Base-by-base conservation (phyloP, 2,888 invertebrate genomes). In the Oxystoma pomonae region DNA sequence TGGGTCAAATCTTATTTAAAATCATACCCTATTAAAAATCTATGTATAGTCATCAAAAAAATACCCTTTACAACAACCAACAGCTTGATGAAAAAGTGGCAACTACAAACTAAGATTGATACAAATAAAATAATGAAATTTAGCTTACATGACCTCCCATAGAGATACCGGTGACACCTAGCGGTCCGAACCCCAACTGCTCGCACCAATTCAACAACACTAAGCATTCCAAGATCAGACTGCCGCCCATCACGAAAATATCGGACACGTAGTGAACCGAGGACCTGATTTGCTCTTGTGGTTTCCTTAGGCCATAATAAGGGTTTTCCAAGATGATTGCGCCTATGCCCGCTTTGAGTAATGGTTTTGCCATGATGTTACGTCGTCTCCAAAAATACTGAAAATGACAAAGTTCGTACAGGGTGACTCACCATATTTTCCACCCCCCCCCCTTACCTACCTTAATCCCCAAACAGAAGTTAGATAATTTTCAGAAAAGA, bases 191-290 rank as follows among this genome's bases (percentile, higher is more conserved):
- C 16, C 96, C 97, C 76, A 92, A 87, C 61, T 87, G 83, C 81
- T 96, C 94, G 78, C 95, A 94, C 97, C 97, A 98, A 80, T 96
- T 90, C 69, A 98, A 86, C 69, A 99, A 83, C 58, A 92, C 96
- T 71, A 96, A 82, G 52, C 94, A 91, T 82, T 99, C 99, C 72
- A 98, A 84, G 68, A 98, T 92, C 64, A 99, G 83, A 75, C 97
- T 95, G 55, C 96, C 98, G 63, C 98, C 98, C 98, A 99, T 99
- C 69, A 98, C 94, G 84, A 99, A 98, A 77, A 99, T 91, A 79
- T 99, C 98, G 18, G 95, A 94, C 1, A 98, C 98, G 82, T 98
- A 93, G 77, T 92, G 92, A 59, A 99, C 86, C 73, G 92, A 90
- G 1, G 97, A 98, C 49, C 96, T 90, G 65, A 88, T 81, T 86